Conservation (phyloP, 2,888 invertebrate genomes). For the Drosophila meridiana region DNA sequence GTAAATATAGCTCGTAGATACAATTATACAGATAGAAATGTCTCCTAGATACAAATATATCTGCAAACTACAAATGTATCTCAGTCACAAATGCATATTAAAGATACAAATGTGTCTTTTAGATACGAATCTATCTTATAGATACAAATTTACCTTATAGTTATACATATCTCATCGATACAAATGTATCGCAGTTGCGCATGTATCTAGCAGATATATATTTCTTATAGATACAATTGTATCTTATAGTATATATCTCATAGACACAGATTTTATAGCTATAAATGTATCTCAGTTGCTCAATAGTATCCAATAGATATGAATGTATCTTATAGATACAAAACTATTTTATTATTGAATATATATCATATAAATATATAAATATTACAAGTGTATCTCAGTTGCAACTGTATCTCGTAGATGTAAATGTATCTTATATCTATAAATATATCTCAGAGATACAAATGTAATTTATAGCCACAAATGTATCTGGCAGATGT, state of each 20-base stretch:
- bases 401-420: neutral
- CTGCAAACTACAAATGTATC: neutral
- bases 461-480: neutral
- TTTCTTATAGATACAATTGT: too few relatives aligned
- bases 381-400: slow-evolving; percentile 5
- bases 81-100: neutral
- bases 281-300: slow-evolving; percentile 2
- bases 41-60: slow-evolving; percentile 9
- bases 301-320: neutral
- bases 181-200: neutral
- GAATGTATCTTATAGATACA: neutral
- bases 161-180: neutral
- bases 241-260: too few relatives aligned
- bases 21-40: slow-evolving; percentile 12
- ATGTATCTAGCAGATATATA: too few relatives aligned
- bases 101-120: slow-evolving; percentile 2
- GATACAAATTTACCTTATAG: neutral
- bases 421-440: neutral
- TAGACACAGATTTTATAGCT: too few relatives aligned
- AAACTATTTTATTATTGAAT: neutral
- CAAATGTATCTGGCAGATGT: slow-evolving; percentile 10
- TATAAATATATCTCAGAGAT: neutral
- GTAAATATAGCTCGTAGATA: neutral
- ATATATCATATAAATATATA: too few relatives aligned
- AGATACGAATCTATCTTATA: neutral